These are phyloP conservation scores for Montipora cactus DNA, from an alignment of 64 coral and sea anemone genomes.

Conservation along the genomic window DNA sequence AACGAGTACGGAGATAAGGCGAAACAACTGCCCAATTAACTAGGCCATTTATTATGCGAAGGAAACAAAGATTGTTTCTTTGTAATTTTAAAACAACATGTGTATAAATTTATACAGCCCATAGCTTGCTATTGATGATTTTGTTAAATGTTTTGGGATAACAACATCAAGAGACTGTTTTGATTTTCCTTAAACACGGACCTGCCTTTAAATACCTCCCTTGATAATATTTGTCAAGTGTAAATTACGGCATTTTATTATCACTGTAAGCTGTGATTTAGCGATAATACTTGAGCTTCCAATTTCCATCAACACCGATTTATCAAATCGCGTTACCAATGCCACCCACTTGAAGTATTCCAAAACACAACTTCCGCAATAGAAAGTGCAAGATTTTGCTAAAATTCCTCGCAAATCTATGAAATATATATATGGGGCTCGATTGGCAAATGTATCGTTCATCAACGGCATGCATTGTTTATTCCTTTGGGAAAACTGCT, in stretches of 20 bases:
- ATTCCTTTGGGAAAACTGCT: constrained; percentile 28
- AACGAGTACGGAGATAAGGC: neutral
- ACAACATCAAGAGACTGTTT: neutral
- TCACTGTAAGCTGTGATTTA: constrained; percentile 16
- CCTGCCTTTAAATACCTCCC: neutral
- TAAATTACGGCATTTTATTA: neutral
- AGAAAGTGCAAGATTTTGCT: neutral
- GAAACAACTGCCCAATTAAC: neutral
- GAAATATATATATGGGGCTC: neutral
- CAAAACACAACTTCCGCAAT: neutral
- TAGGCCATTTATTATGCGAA: neutral
- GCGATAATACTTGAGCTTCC: constrained; percentile 5
- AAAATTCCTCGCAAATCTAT: neutral
- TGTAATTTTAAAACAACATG: neutral
- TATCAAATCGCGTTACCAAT: neutral
- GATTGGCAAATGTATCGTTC: constrained; percentile 4
- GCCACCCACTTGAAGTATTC: constrained; percentile 2
- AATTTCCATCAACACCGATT: constrained; percentile 14
- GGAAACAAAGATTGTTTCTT: neutral
- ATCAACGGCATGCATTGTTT: neutral
- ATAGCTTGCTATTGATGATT: neutral
- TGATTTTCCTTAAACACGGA: neutral
- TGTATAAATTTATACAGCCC: neutral
- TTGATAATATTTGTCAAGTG: neutral
- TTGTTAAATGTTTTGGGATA: neutral